Percentiles rank a stretch among this genome's conserved stretches.
phyloP scores from a whole-genome alignment of 1,140 invertebrate species.

The Mercenaria mercenaria region DNA sequence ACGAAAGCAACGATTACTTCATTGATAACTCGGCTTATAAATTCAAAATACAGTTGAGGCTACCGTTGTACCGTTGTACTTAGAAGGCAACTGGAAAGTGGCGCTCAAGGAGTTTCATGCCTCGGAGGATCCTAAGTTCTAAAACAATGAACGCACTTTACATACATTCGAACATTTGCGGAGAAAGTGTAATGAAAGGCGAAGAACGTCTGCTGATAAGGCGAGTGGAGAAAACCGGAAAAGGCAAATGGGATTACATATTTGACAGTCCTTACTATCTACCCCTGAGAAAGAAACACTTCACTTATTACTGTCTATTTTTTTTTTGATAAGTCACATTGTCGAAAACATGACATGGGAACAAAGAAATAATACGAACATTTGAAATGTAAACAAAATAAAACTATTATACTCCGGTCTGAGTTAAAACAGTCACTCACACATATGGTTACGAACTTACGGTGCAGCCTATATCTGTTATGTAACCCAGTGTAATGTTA shows the following conservation, averaged over 20 bases:
- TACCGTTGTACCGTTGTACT: neutral
- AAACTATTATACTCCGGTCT: too few relatives aligned
- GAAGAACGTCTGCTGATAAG: neutral
- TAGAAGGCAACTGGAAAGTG: constrained; percentile 14
- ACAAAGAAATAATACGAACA: too few relatives aligned
- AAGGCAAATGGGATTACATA: neutral
- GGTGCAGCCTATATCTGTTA: too few relatives aligned
- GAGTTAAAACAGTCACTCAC: too few relatives aligned
- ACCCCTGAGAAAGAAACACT: too few relatives aligned
- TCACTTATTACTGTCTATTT: too few relatives aligned
- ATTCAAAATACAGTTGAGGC: neutral
- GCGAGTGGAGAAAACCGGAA: neutral
- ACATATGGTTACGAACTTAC: too few relatives aligned
- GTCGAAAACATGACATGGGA: too few relatives aligned
- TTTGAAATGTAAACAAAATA: too few relatives aligned
- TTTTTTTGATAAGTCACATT: too few relatives aligned
- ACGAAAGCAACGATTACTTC: too few relatives aligned
- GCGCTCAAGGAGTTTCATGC: neutral
- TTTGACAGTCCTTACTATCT: neutral
- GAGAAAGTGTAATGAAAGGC: constrained; percentile 12
- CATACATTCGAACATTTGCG: neutral
- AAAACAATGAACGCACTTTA: neutral
- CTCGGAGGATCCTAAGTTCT: neutral
- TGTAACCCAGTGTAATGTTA: too few relatives aligned
- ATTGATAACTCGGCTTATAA: neutral